Percentiles rank a stretch among this genome's conserved stretches.
phyloP scores from a whole-genome alignment of 1,140 invertebrate genomes.

The Helicoverpa zea region DNA sequence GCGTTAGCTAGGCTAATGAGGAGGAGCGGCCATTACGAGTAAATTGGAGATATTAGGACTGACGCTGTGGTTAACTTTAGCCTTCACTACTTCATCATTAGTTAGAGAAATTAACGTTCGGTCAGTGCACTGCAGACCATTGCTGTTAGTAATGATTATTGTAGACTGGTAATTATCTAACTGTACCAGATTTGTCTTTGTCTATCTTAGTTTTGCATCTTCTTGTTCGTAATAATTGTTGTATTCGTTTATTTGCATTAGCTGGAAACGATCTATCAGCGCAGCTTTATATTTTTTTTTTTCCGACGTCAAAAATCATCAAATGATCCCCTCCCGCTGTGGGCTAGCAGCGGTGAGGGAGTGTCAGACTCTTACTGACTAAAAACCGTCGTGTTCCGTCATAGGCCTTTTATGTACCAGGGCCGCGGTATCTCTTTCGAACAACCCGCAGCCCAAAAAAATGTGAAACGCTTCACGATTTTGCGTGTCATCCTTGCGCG shows the following conservation, averaged over 20 bases:
- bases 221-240: neutral
- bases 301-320: too few species aligned
- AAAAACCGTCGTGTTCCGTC: too few species aligned
- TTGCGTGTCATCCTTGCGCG: conserved; percentile 62
- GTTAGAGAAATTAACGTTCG: conserved; percentile 26
- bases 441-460: too few species aligned
- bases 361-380: too few species aligned
- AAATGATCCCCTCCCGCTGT: too few species aligned
- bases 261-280: conserved; percentile 1
- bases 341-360: too few species aligned
- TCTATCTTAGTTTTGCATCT: neutral
- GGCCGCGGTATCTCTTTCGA: too few species aligned
- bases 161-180: neutral
- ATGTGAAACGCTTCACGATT: conserved; percentile 61
- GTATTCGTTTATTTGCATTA: neutral
- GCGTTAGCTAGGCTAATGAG: conserved; percentile 32
- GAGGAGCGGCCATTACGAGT: conserved; percentile 33
- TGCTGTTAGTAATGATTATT: neutral
- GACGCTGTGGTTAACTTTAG: conserved; percentile 31
- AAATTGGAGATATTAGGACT: conserved; percentile 44
- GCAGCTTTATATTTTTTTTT: conserved; percentile 3
- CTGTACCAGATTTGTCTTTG: neutral
- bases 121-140: conserved; percentile 15
- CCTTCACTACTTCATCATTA: conserved; percentile 39
- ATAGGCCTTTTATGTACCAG: too few species aligned